Base-by-base conservation (phyloP, 2,113 vertebrate genomes). In the Pelecanoides urinatrix region DNA sequence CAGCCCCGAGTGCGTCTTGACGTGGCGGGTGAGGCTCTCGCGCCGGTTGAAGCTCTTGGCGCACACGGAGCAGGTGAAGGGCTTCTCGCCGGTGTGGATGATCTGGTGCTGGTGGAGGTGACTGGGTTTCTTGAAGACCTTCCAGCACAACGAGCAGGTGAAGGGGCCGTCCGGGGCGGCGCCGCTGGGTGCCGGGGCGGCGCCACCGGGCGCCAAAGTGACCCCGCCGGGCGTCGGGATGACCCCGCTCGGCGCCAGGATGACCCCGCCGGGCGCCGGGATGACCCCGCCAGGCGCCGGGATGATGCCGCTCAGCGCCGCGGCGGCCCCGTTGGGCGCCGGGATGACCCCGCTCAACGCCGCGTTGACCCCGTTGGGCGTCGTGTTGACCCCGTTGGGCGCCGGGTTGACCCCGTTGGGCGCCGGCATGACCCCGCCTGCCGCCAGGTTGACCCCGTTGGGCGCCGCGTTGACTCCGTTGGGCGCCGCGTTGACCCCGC, bases 51-150 rank as follows among this genome's bases (percentile, higher is more conserved):
- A 99, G 94, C 98, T 99, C 94, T 99, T 99, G 97, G 98, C 97
- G 93, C 99, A 99, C 65, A 98, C 98, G 5, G 98, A 98, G 97
- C 99, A 99, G 63, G 98, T 98, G 96, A 99, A 99, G 74, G 99
- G 99, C 88, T 99, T 98, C 88, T 99, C 99, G 13, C 99, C 98
- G 0, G 99, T 99, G 97, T 99, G 99, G 97, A 99, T 98, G 95
- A 99, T 99, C 84, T 99, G 99, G 95, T 99, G 99, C 96, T 99
- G 99, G 91, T 99, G 98, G n/a, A 99, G 98, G 94, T 99, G 99
- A 45, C 99, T 99, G 40, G 99, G 99, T 96, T 99, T 99, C 97
- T 99, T 99, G 97, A 99, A 99, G 50, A 98, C 98, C 94, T 99
- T 99, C 97, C 99, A 99, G 97, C 99, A 99, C 18, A 99, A 98